Percentiles rank a stretch among this genome's conserved stretches.
Conservation (phyloP, 2,113 vertebrate genomes). For the Lichenostomus cassidix region DNA sequence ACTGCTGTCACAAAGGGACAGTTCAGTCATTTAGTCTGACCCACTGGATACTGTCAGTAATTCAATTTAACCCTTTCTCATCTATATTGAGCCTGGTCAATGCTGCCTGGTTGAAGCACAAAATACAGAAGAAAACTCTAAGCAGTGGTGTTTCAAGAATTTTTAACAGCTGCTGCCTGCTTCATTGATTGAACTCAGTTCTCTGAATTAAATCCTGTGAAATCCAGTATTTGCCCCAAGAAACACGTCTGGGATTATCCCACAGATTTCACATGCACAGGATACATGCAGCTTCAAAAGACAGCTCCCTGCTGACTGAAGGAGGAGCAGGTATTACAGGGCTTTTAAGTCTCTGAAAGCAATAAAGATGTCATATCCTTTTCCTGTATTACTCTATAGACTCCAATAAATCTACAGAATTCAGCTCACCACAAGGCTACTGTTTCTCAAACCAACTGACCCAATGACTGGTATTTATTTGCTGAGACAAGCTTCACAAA, state of each 20-base stretch:
- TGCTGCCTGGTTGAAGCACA: not conserved
- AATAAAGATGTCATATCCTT: constrained; percentile 27
- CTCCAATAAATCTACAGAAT: constrained; percentile 23
- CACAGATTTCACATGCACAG: not conserved
- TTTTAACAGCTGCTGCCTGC: not conserved
- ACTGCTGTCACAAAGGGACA: not conserved
- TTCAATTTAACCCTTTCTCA: not conserved
- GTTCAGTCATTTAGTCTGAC: not conserved
- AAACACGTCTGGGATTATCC: not conserved
- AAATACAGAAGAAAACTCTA: not conserved
- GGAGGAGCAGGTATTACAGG: constrained; percentile 6
- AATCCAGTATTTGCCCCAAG: not conserved
- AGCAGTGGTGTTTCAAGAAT: not conserved
- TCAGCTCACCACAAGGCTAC: constrained; percentile 52
- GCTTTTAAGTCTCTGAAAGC: constrained; percentile 13
- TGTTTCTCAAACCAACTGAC: not conserved
- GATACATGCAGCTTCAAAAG: not conserved
- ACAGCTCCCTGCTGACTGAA: not conserved
- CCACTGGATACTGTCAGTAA: not conserved
- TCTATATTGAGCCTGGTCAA: not conserved
- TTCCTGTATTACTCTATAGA: not conserved
- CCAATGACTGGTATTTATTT: constrained; percentile 43
- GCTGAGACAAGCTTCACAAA: constrained; percentile 3
- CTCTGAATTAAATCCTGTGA: not conserved
- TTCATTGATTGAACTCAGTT: not conserved